These are phyloP conservation scores for Agrochola circellaris DNA, from an alignment of 2,888 invertebrate species.

Conservation along the genomic window DNA sequence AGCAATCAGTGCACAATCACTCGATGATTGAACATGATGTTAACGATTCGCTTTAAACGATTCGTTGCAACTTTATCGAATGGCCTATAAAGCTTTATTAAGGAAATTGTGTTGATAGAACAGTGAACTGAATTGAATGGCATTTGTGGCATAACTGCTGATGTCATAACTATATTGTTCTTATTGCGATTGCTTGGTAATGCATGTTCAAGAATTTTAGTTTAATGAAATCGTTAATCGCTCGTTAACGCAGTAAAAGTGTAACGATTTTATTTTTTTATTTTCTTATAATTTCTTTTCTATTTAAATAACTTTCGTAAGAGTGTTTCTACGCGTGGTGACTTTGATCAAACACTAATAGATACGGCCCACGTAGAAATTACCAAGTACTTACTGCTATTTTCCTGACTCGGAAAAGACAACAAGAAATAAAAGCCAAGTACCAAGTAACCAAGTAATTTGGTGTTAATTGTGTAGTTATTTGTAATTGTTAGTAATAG, in stretches of 20 bases:
- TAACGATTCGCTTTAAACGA: constrained; percentile 56
- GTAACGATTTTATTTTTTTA: background rate
- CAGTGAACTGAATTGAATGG: constrained; percentile 53
- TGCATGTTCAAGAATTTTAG: background rate
- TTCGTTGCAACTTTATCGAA: constrained; percentile 57
- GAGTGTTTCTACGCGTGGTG: background rate
- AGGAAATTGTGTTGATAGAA: constrained; percentile 56
- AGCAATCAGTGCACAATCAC: constrained; percentile 67
- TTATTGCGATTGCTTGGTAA: background rate
- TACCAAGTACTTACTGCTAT: background rate
- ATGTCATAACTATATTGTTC: constrained; percentile 33
- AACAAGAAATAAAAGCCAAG: too few relatives aligned
- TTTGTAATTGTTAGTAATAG: too few relatives aligned
- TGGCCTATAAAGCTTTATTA: constrained; percentile 61
- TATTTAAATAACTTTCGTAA: background rate
- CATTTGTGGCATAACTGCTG: constrained; percentile 29
- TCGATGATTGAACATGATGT: constrained; percentile 65
- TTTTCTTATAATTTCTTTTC: background rate
- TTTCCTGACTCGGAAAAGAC: background rate
- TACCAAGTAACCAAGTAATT: too few relatives aligned
- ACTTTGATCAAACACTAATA: background rate
- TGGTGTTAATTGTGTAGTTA: too few relatives aligned
- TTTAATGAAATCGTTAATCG: background rate
- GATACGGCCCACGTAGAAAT: background rate
- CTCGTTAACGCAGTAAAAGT: background rate